Base-by-base conservation (phyloP, 2,888 invertebrate species). In the Ochropacha duplaris region DNA sequence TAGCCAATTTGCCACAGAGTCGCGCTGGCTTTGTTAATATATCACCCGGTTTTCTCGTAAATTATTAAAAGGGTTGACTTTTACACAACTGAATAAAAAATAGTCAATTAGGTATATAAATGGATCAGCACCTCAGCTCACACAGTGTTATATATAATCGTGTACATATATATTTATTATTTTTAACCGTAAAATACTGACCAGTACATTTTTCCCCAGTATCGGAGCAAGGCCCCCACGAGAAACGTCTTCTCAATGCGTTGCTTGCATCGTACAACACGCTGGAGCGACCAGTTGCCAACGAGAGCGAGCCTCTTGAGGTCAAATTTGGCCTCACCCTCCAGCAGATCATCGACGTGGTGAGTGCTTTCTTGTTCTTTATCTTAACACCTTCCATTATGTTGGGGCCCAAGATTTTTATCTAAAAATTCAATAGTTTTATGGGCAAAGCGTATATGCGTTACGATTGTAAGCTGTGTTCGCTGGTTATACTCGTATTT, bases 261-360 rank as follows among this genome's bases (percentile, higher is more conserved):
- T 94, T 98, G 78, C 94, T 98, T 78, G 94, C 95, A 78, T 94
- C 95, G 64, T 98, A 98, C 94, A 97, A 98, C 93, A 96, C 96
- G 71, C 94, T 98, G 87, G 98, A 98, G 93, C 94, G 98, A 88
- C 98, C 98, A 59, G 98, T 98, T 67, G 96, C 97, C 78, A 97
- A 97, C 89, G 98, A 98, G 94, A 97, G 97, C 77, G 97, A 97
- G 79, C 96, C 98, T 56, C 94, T 98, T 69, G 96, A 97, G 93
- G 97, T 98, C 76, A 97, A 95, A 88, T 98, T 98, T 89, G 98
- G 98, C 78, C 95, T 98, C 86, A 98, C 98, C 64, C 90, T 98
- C 78, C 97, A 97, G 92, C 98, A 98, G 93, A 98, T 98, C 87
- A 98, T 98, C 85, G 98, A 98, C 91, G 98, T 98, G 96, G 98